Conservation (phyloP, 2,113 vertebrate species). For the Phaetusa simplex region DNA sequence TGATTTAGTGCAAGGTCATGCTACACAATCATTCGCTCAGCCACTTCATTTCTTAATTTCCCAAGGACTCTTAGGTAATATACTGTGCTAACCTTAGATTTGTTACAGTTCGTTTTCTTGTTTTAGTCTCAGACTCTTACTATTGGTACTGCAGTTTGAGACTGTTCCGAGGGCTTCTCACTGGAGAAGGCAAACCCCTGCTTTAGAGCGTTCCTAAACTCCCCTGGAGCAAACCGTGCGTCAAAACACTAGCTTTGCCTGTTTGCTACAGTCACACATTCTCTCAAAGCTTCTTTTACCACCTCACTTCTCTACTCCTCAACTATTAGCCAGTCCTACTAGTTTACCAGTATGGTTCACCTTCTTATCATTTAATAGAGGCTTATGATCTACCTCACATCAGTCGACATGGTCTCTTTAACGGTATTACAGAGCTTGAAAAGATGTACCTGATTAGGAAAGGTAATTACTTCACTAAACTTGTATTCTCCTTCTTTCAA, state of each 20-base stretch:
- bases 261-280: rapidly evolving
- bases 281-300: not conserved
- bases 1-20: constrained; percentile 7
- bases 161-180: not conserved
- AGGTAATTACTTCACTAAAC: not conserved
- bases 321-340: not conserved
- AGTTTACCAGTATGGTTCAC: not conserved
- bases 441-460: not conserved
- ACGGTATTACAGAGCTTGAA: not conserved
- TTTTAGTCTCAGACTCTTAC: not conserved
- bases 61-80: not conserved
- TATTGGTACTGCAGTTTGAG: not conserved
- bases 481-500: not conserved
- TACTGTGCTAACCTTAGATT: not conserved
- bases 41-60: not conserved
- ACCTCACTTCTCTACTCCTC: not conserved
- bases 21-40: not conserved
- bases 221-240: not conserved
- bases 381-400: not conserved
- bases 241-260: not conserved
- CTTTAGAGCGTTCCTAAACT: rapidly evolving
- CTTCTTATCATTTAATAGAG: not conserved
- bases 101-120: not conserved
- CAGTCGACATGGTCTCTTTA: not conserved
- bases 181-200: not conserved